Evolutionary conservation across 2,113 vertebrate species (phyloP).

Genomic region (Pao palembangensis): DNA sequence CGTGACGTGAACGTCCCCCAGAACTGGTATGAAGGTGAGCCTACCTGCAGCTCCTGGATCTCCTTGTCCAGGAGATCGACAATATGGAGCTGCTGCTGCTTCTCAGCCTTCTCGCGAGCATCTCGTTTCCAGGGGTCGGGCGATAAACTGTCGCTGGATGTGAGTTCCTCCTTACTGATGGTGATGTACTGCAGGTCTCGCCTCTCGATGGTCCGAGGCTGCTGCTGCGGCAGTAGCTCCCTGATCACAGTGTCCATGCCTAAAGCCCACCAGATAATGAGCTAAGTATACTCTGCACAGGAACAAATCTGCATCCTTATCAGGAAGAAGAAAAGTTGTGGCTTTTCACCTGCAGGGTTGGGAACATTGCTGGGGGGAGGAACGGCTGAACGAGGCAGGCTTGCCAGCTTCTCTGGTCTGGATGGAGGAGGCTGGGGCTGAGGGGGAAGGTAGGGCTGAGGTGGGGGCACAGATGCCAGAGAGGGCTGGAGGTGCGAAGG

Average conservation of each 20-base stretch:
- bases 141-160: conserved; percentile 89
- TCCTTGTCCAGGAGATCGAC: conserved; percentile 95
- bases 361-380: conserved; percentile 50
- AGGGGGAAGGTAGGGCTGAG: conserved; percentile 74
- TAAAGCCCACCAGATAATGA: not conserved
- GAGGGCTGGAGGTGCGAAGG: conserved; percentile 71
- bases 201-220: conserved; percentile 94
- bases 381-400: conserved; percentile 70
- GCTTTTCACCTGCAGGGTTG: conserved; percentile 59
- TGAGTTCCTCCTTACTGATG: conserved; percentile 89
- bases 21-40: not conserved
- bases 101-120: conserved; percentile 94
- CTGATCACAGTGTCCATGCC: conserved; percentile 89
- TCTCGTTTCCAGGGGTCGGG: conserved; percentile 98
- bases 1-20: no score
- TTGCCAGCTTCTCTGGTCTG: conserved; percentile 81
- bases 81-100: conserved; percentile 96
- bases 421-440: conserved; percentile 64
- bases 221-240: conserved; percentile 93
- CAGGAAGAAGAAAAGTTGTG: not conserved
- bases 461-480: conserved; percentile 40
- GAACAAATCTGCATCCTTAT: not conserved
- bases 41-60: conserved; percentile 89
- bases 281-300: not conserved
- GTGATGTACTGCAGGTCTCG: conserved; percentile 95